Conservation (phyloP, 2,113 vertebrate species). For the Mastomys coucha region DNA sequence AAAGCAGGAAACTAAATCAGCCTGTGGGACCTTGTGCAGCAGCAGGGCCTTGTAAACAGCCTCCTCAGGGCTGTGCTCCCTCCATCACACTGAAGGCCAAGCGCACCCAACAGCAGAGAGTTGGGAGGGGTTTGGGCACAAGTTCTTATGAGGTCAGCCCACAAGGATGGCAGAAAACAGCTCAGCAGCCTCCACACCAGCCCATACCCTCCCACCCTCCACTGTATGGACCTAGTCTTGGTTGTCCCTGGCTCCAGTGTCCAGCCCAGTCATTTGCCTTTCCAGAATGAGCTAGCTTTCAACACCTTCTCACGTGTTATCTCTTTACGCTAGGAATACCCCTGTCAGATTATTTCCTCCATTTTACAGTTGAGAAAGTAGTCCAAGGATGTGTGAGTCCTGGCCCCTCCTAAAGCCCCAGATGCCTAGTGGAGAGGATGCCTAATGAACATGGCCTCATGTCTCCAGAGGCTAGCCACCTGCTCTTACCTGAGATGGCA, state of each 20-base stretch:
- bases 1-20: conserved; percentile 60
- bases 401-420: not conserved
- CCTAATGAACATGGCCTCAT: no score
- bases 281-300: no score
- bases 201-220: accelerated
- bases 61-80: not conserved
- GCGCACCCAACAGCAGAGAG: accelerated
- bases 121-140: not conserved
- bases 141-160: accelerated
- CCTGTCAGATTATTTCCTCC: accelerated
- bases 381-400: no score
- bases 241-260: no score
- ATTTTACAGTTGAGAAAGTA: not conserved
- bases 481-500: not conserved
- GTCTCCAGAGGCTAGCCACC: not conserved
- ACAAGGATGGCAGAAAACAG: not conserved
- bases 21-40: not conserved
- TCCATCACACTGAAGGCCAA: conserved; percentile 64
- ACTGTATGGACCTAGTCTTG: not conserved
- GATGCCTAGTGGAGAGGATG: not conserved
- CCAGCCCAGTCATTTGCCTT: no score
- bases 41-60: conserved; percentile 26
- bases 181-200: not conserved
- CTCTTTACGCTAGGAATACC: not conserved
- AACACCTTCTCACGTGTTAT: accelerated